Conservation (phyloP, 2,113 vertebrate genomes). For the Beaufortia kweichowensis region DNA sequence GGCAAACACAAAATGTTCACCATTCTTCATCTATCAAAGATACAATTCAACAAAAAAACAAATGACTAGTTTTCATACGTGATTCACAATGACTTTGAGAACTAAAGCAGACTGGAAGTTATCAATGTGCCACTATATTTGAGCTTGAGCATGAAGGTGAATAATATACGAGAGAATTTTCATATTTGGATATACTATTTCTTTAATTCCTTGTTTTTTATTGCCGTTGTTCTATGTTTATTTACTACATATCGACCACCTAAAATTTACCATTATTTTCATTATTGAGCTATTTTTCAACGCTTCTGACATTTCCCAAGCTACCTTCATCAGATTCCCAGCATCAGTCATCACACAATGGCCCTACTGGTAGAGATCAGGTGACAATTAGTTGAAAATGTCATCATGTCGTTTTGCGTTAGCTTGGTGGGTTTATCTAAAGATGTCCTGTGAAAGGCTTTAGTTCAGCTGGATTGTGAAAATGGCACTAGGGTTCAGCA, state of each 20-base stretch:
- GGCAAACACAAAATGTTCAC: too few relatives aligned
- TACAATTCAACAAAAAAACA: too few relatives aligned
- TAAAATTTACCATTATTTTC: conserved; percentile 54
- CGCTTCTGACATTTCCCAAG: conserved; percentile 73
- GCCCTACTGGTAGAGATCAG: conserved; percentile 63
- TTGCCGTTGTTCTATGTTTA: not conserved
- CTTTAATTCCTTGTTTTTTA: too few relatives aligned
- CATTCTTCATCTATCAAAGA: too few relatives aligned
- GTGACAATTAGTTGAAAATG: conserved; percentile 72
- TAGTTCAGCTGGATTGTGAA: conserved; percentile 38
- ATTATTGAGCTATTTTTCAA: conserved; percentile 58
- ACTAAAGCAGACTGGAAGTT: too few relatives aligned
- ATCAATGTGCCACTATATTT: too few relatives aligned
- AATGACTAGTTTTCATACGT: too few relatives aligned
- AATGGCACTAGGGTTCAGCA: conserved; percentile 26
- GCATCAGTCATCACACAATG: conserved; percentile 66
- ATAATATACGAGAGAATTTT: too few relatives aligned
- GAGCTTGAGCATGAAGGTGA: too few relatives aligned
- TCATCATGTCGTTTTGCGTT: conserved; percentile 60
- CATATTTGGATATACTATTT: too few relatives aligned
- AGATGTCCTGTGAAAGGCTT: conserved; percentile 51
- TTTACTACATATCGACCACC: not conserved
- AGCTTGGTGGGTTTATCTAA: conserved; percentile 57
- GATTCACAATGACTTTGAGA: too few relatives aligned
- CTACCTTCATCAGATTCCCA: conserved; percentile 66